phyloP scores from a whole-genome alignment of 2,888 invertebrate species.

The Ophioninae sp. region DNA sequence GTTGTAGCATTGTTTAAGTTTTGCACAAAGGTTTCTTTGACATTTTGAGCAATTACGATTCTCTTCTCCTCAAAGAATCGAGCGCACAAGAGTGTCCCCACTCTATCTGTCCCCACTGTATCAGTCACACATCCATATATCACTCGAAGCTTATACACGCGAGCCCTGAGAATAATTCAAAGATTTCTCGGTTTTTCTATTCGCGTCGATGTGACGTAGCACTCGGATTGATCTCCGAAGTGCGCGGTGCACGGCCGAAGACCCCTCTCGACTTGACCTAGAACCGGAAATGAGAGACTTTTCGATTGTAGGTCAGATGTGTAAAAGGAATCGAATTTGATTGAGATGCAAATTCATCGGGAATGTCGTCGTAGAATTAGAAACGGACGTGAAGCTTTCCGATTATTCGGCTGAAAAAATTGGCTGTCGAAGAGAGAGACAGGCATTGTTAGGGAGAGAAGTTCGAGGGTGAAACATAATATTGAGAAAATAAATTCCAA shows the following conservation, averaged over 20 bases:
- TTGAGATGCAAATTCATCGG: neutral
- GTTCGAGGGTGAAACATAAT: neutral
- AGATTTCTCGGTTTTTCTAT: neutral
- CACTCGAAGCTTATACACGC: neutral
- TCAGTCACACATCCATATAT: neutral
- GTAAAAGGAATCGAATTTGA: constrained; percentile 6
- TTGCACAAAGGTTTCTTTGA: neutral
- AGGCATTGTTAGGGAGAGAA: neutral
- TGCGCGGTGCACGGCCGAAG: neutral
- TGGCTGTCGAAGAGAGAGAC: neutral
- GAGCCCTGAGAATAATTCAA: neutral
- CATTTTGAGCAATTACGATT: neutral
- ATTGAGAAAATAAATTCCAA: neutral
- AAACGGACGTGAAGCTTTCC: neutral
- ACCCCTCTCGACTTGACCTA: neutral
- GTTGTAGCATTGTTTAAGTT: neutral
- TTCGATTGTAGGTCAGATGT: constrained; percentile 24
- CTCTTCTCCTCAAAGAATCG: neutral
- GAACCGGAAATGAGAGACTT: constrained; percentile 20
- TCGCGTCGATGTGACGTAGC: neutral
- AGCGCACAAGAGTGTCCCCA: neutral
- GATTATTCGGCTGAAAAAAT: neutral
- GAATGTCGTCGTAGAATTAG: neutral
- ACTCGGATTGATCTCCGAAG: neutral
- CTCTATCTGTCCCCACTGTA: neutral